Percentiles rank a stretch among this genome's conserved stretches.
Conservation (phyloP, 1,140 invertebrate species). For the Trachymyrmex cornetzi region DNA sequence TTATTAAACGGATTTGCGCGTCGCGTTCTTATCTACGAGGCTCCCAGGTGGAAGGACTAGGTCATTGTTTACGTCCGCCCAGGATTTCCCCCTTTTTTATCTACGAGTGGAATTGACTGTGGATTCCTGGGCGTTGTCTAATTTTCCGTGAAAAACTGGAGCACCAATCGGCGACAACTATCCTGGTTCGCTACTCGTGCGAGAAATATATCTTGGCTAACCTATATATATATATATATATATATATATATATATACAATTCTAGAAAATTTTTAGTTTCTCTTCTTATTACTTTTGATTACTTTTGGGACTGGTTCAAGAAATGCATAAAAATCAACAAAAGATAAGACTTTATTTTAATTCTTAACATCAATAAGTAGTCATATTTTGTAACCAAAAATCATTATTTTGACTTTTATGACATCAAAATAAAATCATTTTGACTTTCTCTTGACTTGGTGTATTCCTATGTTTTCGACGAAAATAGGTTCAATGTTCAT, state of each 20-base stretch:
- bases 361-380: too few relatives aligned
- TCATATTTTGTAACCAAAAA: too few relatives aligned
- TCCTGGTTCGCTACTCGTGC: background rate
- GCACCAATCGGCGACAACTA: too few relatives aligned
- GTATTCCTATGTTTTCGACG: too few relatives aligned
- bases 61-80: slow-evolving; percentile 68
- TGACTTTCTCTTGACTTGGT: too few relatives aligned
- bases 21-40: background rate
- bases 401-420: too few relatives aligned
- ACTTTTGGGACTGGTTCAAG: background rate
- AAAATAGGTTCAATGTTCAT: background rate
- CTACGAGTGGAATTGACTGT: too few relatives aligned
- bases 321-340: too few relatives aligned
- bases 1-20: background rate
- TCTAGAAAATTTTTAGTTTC: background rate
- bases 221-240: background rate
- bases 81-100: background rate
- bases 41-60: background rate
- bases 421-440: too few relatives aligned
- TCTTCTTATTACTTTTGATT: background rate
- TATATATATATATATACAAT: background rate
- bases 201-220: background rate
- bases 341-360: too few relatives aligned
- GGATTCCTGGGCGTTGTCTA: background rate
- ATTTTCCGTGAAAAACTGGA: slow-evolving; percentile 16